These are phyloP conservation scores for Apostichopus japonicus DNA, from an alignment of 35 echinoderm and acorn worm species.

Conservation along the genomic window DNA sequence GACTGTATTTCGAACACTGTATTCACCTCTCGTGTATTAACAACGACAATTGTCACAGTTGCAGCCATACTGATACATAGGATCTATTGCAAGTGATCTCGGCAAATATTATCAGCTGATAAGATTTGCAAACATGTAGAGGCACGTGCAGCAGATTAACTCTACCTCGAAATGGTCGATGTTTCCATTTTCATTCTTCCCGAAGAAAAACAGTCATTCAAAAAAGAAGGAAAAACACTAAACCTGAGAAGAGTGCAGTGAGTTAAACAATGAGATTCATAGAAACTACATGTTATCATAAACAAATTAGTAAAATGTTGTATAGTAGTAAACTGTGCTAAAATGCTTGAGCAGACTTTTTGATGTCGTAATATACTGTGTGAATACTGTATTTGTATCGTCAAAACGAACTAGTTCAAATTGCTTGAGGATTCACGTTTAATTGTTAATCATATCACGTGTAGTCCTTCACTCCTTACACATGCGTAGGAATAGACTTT, in stretches of 20 bases:
- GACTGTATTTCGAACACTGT: neutral
- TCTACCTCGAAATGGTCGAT: conserved; percentile 37
- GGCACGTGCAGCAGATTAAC: conserved; percentile 13
- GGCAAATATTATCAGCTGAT: neutral
- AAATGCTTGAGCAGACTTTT: no score
- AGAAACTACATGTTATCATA: no score
- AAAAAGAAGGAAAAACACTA: conserved; percentile 21
- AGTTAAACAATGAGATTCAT: neutral
- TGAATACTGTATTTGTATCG: no score
- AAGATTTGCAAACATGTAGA: neutral
- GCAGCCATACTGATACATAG: neutral
- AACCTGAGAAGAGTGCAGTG: neutral
- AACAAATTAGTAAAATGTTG: no score
- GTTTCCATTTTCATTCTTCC: conserved; percentile 43
- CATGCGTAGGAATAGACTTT: no score
- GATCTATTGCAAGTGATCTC: neutral
- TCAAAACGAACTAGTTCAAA: no score
- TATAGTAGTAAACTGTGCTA: no score
- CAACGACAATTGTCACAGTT: neutral
- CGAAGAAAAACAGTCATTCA: neutral
- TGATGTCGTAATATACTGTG: no score
- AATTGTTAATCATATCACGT: no score
- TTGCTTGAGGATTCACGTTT: no score
- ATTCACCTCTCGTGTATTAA: neutral
- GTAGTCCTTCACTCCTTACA: no score